These are phyloP conservation scores for Hepsetus odoe DNA, from an alignment of 2,113 vertebrate genomes.

Conservation along the genomic window DNA sequence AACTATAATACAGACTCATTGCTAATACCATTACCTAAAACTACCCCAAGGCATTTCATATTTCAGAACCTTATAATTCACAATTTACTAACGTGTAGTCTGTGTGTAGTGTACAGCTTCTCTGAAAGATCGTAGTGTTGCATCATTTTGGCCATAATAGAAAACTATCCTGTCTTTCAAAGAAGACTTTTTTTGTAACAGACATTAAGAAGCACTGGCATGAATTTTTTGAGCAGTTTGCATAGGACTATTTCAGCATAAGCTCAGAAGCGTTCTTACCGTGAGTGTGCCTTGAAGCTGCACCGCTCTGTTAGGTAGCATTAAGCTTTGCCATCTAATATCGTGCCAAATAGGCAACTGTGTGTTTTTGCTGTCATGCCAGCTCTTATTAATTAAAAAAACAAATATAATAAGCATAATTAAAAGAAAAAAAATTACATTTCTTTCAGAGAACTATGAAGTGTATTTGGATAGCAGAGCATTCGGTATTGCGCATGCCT, in stretches of 20 bases:
- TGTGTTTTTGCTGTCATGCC: background rate
- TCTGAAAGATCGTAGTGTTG: slow-evolving; percentile 38
- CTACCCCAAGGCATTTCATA: background rate
- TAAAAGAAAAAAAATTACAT: background rate
- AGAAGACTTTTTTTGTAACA: slow-evolving; percentile 6
- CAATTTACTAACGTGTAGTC: background rate
- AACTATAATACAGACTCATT: background rate
- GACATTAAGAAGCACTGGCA: background rate
- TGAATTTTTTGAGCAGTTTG: background rate
- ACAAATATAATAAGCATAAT: background rate
- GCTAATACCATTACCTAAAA: background rate
- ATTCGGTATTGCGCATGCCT: background rate
- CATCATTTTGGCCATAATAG: background rate
- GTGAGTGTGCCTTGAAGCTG: background rate
- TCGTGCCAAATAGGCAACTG: background rate
- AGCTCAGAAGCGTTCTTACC: background rate
- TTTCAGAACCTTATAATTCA: background rate
- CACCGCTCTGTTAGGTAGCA: no score
- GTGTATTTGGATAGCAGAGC: background rate
- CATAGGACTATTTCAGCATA: background rate
- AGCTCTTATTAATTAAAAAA: background rate
- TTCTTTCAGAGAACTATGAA: background rate
- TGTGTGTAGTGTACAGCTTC: slow-evolving; percentile 19
- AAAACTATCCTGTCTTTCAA: slow-evolving; percentile 18
- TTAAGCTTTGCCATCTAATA: background rate